Evolutionary conservation across 2,797 vertebrate genomes (phyloP).

Genomic region (Alauda arvensis): DNA sequence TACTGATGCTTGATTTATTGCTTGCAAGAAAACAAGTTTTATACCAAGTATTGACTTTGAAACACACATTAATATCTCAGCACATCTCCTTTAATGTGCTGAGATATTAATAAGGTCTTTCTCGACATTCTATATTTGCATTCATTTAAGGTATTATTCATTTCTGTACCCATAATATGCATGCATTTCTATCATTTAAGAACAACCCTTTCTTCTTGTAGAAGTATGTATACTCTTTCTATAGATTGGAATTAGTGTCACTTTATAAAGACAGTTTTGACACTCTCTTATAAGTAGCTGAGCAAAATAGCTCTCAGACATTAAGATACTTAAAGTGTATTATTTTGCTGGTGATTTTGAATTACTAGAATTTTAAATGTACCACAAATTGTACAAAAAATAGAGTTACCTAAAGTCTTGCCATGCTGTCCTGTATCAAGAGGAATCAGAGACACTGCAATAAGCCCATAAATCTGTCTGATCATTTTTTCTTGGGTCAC

Average conservation of each 20-base stretch:
- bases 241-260: neutral
- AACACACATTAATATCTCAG: neutral
- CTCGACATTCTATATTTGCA: neutral
- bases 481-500: neutral
- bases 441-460: neutral
- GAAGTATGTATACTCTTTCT: neutral
- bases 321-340: neutral
- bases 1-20: constrained; percentile 14
- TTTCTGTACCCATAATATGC: neutral
- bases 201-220: constrained; percentile 24
- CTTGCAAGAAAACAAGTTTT: neutral
- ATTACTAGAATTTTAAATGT: neutral
- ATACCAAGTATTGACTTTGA: neutral
- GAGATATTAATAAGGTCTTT: neutral
- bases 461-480: neutral
- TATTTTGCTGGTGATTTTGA: neutral
- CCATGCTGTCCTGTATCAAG: neutral
- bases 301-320: neutral
- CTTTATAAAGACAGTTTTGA: constrained; percentile 1
- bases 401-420: neutral
- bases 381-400: neutral
- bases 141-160: constrained; percentile 9
- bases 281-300: neutral
- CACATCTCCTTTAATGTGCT: constrained; percentile 10
- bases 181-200: constrained; percentile 19